phyloP scores from a whole-genome alignment of 1,140 invertebrate genomes.

The Drosophila paulistorum region DNA sequence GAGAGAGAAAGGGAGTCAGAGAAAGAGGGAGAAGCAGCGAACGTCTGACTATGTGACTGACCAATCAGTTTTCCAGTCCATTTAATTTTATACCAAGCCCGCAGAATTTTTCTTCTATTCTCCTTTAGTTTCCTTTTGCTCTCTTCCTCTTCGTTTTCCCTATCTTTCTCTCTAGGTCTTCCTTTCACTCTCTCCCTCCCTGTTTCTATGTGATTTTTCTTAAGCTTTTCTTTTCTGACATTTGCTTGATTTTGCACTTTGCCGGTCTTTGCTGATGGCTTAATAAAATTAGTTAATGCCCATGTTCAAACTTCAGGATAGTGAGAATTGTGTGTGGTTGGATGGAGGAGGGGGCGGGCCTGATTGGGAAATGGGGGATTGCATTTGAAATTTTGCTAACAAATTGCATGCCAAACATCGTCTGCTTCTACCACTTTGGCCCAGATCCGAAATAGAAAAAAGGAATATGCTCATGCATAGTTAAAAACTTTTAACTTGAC shows the following conservation, averaged over 20 bases:
- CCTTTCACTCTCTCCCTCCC: background rate
- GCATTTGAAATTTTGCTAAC: constrained; percentile 13
- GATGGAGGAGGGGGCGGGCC: too few species aligned
- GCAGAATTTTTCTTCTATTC: constrained; percentile 56
- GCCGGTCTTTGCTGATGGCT: constrained; percentile 55
- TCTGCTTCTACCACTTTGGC: too few species aligned
- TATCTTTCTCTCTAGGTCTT: constrained; percentile 9
- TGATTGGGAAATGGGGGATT: too few species aligned
- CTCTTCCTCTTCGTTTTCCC: background rate
- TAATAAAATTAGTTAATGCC: constrained; percentile 68
- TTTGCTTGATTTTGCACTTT: constrained; percentile 33
- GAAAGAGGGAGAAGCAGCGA: background rate
- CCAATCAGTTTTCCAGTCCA: constrained; percentile 72
- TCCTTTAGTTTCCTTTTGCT: constrained; percentile 16
- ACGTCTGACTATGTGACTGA: constrained; percentile 42
- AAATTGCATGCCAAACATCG: too few species aligned
- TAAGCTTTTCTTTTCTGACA: background rate
- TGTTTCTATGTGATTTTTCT: background rate
- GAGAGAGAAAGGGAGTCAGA: too few species aligned
- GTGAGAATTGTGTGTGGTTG: background rate
- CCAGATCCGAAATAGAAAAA: background rate
- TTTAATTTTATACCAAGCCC: constrained; percentile 72
- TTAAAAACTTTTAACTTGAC: background rate
- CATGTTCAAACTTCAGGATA: background rate
- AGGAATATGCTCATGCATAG: background rate